phyloP scores from a whole-genome alignment of 2,797 vertebrate genomes.

The Danio aesculapii region DNA sequence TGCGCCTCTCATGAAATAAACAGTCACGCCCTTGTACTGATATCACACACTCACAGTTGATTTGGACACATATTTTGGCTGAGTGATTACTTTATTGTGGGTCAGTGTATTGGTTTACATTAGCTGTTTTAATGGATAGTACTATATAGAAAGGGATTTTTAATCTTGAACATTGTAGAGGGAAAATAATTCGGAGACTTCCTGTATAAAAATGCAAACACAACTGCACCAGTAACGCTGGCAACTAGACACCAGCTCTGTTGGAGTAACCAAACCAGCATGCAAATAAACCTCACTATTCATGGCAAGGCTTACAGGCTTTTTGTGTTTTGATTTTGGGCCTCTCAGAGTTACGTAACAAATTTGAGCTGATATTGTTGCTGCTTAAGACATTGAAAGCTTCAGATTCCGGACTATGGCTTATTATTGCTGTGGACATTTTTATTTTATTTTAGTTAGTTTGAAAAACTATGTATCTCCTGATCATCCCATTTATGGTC shows the following conservation, averaged over 20 bases:
- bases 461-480: too few species aligned
- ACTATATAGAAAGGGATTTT: background rate
- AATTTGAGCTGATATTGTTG: background rate
- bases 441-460: background rate
- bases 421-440: background rate
- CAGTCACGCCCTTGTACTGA: constrained; percentile 29
- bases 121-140: background rate
- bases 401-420: background rate
- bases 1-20: background rate
- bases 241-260: background rate
- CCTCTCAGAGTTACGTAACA: constrained; percentile 40
- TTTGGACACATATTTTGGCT: constrained; percentile 18
- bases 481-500: too few species aligned
- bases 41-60: constrained; percentile 20
- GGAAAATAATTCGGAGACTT: background rate
- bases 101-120: background rate
- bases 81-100: constrained; percentile 1
- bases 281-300: constrained; percentile 43
- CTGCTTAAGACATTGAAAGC: background rate
- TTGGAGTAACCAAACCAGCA: constrained; percentile 33
- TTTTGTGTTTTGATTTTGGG: constrained; percentile 8
- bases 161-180: background rate
- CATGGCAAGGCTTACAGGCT: background rate
- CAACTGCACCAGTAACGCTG: background rate
- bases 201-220: background rate